Base-by-base conservation (phyloP, 1,140 invertebrate genomes). In the Camponotus pennsylvanicus region DNA sequence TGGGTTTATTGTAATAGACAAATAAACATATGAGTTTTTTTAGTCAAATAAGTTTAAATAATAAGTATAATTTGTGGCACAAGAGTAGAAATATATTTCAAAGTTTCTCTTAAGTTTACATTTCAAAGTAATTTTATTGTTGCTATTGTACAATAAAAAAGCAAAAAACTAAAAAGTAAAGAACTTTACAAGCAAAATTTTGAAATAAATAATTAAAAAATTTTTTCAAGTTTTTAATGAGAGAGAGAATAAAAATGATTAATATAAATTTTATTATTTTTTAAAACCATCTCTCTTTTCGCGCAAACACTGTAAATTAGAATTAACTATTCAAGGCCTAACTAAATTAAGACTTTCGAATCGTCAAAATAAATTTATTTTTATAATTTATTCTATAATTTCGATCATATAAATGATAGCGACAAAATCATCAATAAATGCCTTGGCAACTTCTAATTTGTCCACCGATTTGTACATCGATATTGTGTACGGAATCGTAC, bases 401-500 rank as follows among this genome's bases (percentile, higher is more conserved):
- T 55, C 7, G 4, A 42, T 32, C 15, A 1, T 18, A 76, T 21
- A n/a, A 15, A 45, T 13, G 4, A 42, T n/a, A 32, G 8, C 15
- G 15, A 32, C 9, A 64, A 70, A 70, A 34, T 73, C 40, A 21
- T 27, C 61, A 63, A 75, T 73, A 32, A 32, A 63, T 61, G 27
- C 15, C 21, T 80, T 27, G 45, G 34, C 45, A 13, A 21, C 52
- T 80, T 55, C 15, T 80, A 80, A 80, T 80, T 80, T 70, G 64
- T 70, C 64, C 55, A 59, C 18, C 66, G 37, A 82, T 73, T 82
- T 75, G 55, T 83, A 83, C 55, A 63, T 42, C 15, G 78, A 80
- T 49, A 71, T 83, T 57, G 55, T 83, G 75, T 69, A 83, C 27
- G 69, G 18, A 70, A 70, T 5, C 15, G 40, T 37, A 61, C 34